Evolutionary conservation across 1,140 invertebrate genomes (phyloP), one percentile per base, ranked within the genome.

Genomic region (Orius insidiosus): DNA sequence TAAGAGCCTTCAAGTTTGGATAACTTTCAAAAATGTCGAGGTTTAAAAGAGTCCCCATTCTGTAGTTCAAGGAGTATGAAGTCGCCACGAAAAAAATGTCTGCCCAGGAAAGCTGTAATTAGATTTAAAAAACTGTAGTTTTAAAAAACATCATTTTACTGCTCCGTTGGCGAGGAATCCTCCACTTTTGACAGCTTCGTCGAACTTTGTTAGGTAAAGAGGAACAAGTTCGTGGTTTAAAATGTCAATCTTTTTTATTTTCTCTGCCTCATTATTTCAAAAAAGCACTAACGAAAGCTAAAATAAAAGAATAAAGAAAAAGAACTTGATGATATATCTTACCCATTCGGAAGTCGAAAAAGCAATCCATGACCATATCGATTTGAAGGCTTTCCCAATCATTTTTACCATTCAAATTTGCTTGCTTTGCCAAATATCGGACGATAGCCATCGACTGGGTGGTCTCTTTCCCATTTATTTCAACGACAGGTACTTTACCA

Each of bases 101-200:
- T 3, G 67, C 68, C 74, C 74, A 77, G 11, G 74, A 74, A 31
- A 75, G 63, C 74, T 76, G 63, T 32, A 13, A 40, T 61, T 59
- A 71, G 68, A 32, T 54, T 60, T 11, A 63, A 60, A 11, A 69
- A 70, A 8, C 75, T 68, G 0, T 64, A 65, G 37, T 63, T 69
- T 14, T 68, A 68, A 9, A 59, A 61, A 52, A 74, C 75, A n/a
- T 65, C 60, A 7, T 61, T 56, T 1, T 74, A 58, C 13, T 65
- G 62, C 48, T 66, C 62, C 50, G 75, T 70, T 46, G 73, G 72
- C 50, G 67, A 68, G 14, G 63, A 62, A 37, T 75, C 54, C 53
- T 71, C 74, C 46, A 69, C 69, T 1, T 70, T 69, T 52, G 74
- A 64, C 16, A 63, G 68, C 24, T 24, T 4, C 3, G 24, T 24